A percentile compares a stretch with the other conserved stretches of the same genome.
Conservation (phyloP, 2,797 vertebrate species). For the Chaenodraco wilsoni region DNA sequence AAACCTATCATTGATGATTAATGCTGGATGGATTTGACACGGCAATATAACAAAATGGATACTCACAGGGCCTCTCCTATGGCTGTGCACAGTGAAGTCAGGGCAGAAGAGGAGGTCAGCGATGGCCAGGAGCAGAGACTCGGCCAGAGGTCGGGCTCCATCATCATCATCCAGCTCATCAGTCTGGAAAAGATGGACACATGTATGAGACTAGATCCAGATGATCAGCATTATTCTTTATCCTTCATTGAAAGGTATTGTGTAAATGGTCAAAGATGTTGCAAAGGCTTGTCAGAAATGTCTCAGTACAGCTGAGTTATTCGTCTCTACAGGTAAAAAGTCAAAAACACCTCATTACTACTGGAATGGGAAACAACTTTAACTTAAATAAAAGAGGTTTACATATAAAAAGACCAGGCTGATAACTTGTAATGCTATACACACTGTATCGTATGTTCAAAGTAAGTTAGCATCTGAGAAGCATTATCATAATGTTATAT, state of each 20-base stretch:
- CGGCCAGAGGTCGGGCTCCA: slow-evolving; percentile 91
- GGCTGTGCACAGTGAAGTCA: slow-evolving; percentile 96
- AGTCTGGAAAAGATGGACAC: slow-evolving; percentile 76
- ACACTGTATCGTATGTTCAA: background rate
- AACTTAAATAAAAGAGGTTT: background rate
- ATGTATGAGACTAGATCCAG: background rate
- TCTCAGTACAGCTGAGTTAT: slow-evolving; percentile 3
- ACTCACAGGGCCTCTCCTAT: slow-evolving; percentile 92
- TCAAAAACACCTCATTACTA: background rate
- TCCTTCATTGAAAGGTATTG: background rate
- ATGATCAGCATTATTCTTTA: background rate
- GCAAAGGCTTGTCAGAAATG: background rate
- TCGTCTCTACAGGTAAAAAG: slow-evolving; percentile 6
- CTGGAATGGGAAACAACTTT: slow-evolving; percentile 38
- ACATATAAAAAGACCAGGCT: background rate
- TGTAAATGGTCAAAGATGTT: background rate
- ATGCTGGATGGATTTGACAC: background rate
- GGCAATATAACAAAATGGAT: background rate
- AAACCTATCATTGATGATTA: background rate
- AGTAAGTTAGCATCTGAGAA: background rate
- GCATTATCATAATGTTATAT: background rate
- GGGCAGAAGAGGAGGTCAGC: slow-evolving; percentile 98
- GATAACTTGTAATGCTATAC: background rate
- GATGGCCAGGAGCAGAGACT: slow-evolving; percentile 93
- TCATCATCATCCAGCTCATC: slow-evolving; percentile 89